These are phyloP conservation scores for Cariama cristata DNA, from an alignment of 2,113 vertebrate genomes.

Conservation along the genomic window DNA sequence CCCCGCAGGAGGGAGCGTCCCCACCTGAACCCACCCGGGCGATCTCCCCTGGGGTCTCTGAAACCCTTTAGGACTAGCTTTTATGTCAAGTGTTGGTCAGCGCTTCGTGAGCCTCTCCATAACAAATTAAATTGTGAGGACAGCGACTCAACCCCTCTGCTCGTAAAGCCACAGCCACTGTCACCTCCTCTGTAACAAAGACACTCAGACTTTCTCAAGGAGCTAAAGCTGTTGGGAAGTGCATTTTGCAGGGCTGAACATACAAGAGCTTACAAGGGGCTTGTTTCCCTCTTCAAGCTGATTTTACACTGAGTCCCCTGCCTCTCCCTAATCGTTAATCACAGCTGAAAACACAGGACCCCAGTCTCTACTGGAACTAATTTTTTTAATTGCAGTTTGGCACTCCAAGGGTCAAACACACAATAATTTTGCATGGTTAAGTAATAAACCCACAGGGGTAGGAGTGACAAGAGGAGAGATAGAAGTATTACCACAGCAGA, in stretches of 20 bases:
- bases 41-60: not conserved
- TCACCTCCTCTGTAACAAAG: not conserved
- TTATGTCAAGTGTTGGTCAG: not conserved
- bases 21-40: not conserved
- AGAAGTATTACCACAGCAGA: slow-evolving; percentile 39
- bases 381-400: not conserved
- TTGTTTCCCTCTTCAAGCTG: not conserved
- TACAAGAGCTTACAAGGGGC: not conserved
- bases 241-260: not conserved
- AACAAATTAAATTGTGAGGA: not conserved
- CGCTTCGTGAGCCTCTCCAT: not conserved
- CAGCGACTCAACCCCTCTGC: not conserved
- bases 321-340: not conserved
- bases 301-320: not conserved
- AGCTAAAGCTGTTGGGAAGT: not conserved
- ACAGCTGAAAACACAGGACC: not conserved
- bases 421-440: slow-evolving; percentile 9
- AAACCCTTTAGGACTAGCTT: not conserved
- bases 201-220: not conserved
- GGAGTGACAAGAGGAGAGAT: slow-evolving; percentile 37
- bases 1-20: not conserved
- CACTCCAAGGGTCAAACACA: slow-evolving; percentile 11
- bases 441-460: slow-evolving; percentile 60
- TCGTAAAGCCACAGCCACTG: not conserved
- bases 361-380: not conserved